Percentiles rank a stretch among this genome's conserved stretches.
phyloP scores from a whole-genome alignment of 2,888 invertebrate genomes.

The Chrysolina americana region DNA sequence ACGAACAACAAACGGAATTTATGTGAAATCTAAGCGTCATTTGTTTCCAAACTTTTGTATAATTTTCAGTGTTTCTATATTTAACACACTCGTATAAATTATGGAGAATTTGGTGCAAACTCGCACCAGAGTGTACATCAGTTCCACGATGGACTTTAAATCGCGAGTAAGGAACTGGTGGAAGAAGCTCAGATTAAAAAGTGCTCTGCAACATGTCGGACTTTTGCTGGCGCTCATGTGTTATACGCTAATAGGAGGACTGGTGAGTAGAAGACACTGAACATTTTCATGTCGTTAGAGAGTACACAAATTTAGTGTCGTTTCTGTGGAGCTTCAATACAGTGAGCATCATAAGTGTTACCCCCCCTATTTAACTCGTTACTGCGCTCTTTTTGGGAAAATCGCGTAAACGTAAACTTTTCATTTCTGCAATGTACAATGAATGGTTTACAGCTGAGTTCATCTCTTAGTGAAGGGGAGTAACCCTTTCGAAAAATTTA shows the following conservation, averaged over 20 bases:
- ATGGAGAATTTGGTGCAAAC: slow-evolving; percentile 53
- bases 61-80: slow-evolving; percentile 44
- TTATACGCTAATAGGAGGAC: slow-evolving; percentile 85
- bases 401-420: too few species aligned
- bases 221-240: slow-evolving; percentile 82
- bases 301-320: too few species aligned
- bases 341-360: too few species aligned
- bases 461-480: too few species aligned
- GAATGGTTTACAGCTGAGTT: too few species aligned
- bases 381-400: too few species aligned
- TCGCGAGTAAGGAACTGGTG: slow-evolving; percentile 67
- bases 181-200: slow-evolving; percentile 76
- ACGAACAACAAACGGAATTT: not conserved
- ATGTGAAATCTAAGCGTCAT: not conserved
- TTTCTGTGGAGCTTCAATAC: too few species aligned
- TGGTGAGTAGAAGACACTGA: slow-evolving; percentile 74
- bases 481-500: too few species aligned
- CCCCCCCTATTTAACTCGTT: too few species aligned
- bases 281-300: too few species aligned
- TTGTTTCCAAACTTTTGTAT: slow-evolving; percentile 36
- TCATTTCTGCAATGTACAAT: too few species aligned
- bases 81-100: slow-evolving; percentile 33
- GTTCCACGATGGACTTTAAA: slow-evolving; percentile 63
- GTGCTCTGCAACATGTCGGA: slow-evolving; percentile 81
- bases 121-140: slow-evolving; percentile 59